Conservation (phyloP, 1,140 invertebrate species). For the Hylaeus anthracinus region DNA sequence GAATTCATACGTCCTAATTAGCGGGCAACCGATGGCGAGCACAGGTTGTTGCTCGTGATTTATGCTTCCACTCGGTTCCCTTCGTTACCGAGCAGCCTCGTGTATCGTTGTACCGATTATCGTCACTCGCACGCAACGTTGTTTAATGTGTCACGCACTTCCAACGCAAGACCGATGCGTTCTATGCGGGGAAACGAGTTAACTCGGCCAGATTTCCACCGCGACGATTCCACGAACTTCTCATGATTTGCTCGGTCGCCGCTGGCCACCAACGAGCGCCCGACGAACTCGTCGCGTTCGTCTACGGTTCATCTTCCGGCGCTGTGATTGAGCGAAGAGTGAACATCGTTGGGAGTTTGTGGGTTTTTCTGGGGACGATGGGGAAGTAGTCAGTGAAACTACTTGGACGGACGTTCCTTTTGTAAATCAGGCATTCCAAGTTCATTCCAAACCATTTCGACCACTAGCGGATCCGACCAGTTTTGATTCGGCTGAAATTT, state of each 20-base stretch:
- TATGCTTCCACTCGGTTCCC: background rate
- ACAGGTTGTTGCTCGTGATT: background rate
- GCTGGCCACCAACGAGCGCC: too few relatives aligned
- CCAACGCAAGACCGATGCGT: slow-evolving; percentile 6
- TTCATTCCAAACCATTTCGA: too few relatives aligned
- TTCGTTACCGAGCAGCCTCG: background rate
- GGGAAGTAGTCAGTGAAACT: too few relatives aligned
- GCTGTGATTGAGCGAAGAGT: too few relatives aligned
- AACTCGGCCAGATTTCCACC: slow-evolving; percentile 47
- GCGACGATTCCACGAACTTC: slow-evolving; percentile 35
- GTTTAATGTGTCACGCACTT: slow-evolving; percentile 60
- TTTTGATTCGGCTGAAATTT: too few relatives aligned
- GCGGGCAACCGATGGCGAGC: background rate
- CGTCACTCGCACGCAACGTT: slow-evolving; percentile 58
- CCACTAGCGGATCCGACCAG: too few relatives aligned
- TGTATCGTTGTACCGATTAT: slow-evolving; percentile 10
- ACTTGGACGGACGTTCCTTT: too few relatives aligned
- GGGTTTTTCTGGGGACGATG: too few relatives aligned
- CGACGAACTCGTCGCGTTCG: too few relatives aligned
- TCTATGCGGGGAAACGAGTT: slow-evolving; percentile 35
- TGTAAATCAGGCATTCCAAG: too few relatives aligned
- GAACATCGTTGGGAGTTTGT: too few relatives aligned
- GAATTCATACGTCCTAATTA: background rate
- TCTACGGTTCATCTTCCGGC: too few relatives aligned
- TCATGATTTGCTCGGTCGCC: background rate